phyloP scores from a whole-genome alignment of 2,797 vertebrate genomes.

The Sebastes minor region DNA sequence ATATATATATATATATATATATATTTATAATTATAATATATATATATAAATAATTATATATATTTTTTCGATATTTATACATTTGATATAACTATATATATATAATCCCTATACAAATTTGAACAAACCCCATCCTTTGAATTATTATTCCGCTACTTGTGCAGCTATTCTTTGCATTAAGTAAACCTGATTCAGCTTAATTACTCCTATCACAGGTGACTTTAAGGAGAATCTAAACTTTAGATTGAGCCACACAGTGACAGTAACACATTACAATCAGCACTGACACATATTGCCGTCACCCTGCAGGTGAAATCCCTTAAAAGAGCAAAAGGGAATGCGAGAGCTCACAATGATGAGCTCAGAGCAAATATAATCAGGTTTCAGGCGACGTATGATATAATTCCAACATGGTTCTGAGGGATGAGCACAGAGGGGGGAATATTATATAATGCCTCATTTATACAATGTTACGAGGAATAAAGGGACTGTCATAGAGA shows the following conservation, averaged over 20 bases:
- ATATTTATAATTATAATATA: too few species aligned
- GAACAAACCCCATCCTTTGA: background rate
- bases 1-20: too few species aligned
- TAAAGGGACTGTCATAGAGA: slow-evolving; percentile 46
- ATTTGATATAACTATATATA: too few species aligned
- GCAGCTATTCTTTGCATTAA: background rate
- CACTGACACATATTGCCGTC: background rate
- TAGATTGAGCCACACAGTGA: background rate
- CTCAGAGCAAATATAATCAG: slow-evolving; percentile 60
- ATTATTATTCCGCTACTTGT: background rate
- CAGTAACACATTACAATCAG: background rate
- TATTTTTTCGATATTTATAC: too few species aligned
- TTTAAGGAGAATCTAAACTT: background rate
- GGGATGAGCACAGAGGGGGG: slow-evolving; percentile 43
- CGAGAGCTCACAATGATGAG: slow-evolving; percentile 41
- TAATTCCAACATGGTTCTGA: slow-evolving; percentile 66
- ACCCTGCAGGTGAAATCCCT: background rate
- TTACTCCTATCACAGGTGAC: background rate
- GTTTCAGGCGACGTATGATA: slow-evolving; percentile 52
- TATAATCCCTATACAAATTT: background rate
- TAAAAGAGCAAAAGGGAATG: slow-evolving; percentile 35
- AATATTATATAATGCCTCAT: slow-evolving; percentile 70
- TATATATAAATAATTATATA: too few species aligned
- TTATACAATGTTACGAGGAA: slow-evolving; percentile 66
- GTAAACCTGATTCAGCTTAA: background rate